Conservation (phyloP, 2,113 vertebrate genomes). For the Sapajus apella region DNA sequence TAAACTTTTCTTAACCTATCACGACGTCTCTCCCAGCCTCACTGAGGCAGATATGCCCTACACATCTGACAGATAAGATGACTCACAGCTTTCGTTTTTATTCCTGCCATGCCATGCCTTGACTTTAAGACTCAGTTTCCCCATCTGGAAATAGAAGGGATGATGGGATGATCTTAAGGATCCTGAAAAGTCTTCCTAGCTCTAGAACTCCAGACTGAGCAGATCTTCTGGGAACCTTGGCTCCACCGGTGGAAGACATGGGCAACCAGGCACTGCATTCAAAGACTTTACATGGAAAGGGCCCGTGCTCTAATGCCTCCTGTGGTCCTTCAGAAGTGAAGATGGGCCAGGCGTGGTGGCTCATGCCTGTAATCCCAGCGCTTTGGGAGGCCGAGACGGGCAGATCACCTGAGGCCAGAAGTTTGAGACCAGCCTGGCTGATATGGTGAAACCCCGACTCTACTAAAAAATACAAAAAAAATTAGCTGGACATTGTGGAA, state of each 20-base stretch:
- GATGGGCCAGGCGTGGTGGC: too few relatives aligned
- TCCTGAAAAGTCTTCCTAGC: too few relatives aligned
- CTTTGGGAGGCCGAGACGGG: too few relatives aligned
- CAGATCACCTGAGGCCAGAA: too few relatives aligned
- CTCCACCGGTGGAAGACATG: accelerated
- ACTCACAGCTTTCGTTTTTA: accelerated
- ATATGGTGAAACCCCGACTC: too few relatives aligned
- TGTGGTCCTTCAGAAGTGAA: accelerated
- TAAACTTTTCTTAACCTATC: accelerated
- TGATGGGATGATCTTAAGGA: not conserved
- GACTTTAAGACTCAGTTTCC: not conserved
- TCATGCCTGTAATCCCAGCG: too few relatives aligned
- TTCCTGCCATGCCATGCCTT: not conserved
- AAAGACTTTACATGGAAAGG: not conserved
- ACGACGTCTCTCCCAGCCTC: accelerated
- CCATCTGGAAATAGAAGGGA: not conserved
- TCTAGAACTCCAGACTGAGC: not conserved
- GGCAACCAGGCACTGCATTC: too few relatives aligned
- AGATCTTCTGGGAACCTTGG: not conserved
- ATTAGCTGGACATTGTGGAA: too few relatives aligned
- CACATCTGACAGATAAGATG: accelerated
- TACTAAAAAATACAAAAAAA: too few relatives aligned
- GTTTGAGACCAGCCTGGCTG: too few relatives aligned
- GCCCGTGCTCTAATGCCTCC: accelerated
- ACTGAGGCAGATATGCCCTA: accelerated